Evolutionary conservation across 2,888 invertebrate genomes (phyloP), one percentile per base, ranked within the genome.

Genomic region (Xestia c-nigrum): DNA sequence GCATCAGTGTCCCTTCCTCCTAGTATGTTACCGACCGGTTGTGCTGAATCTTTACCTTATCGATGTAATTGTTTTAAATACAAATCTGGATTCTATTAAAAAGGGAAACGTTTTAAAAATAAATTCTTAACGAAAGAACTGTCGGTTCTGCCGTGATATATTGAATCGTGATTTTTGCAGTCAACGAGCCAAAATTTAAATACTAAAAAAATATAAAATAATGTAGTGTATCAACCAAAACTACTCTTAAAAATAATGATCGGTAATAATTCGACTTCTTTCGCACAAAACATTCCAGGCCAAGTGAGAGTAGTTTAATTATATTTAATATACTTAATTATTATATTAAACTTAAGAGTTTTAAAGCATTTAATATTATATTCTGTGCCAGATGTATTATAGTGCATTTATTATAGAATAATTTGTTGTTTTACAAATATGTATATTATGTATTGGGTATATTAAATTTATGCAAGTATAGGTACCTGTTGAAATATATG

Each of bases 221-320:
- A 38, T 47, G 38, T 81, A 81, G 31, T 43, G 14, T 82, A 50
- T 47, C 40, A 9, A 68, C 47, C 40, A 19, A 68, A 65, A 50
- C 66, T 66, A 69, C 40, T 66, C 40, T 50, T 52, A 73, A 65
- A 65, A 65, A 73, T 72, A 43, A 75, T 86, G 83, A 88, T 88
- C 86, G 87, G 85, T 87, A 83, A 80, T 84, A 78, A 66, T 85
- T 84, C 74, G 64, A 84, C 69, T 78, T 74, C 24, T 72, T 83
- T 86, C 87, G 90, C 91, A 91, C 90, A 91, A 91, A 85, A 85
- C 88, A 89, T 91, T 90, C 89, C 90, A 86, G 81, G 88, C 87
- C 89, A 87, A 89, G 88, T 91, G 85, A 89, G 88, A 90, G 74
- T 86, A 87, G 85, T 81, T 70, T 86, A 88, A 87, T 85, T 86